These are phyloP conservation scores for Gallinago paraguaiae DNA, from an alignment of 2,113 vertebrate genomes.

Conservation along the genomic window DNA sequence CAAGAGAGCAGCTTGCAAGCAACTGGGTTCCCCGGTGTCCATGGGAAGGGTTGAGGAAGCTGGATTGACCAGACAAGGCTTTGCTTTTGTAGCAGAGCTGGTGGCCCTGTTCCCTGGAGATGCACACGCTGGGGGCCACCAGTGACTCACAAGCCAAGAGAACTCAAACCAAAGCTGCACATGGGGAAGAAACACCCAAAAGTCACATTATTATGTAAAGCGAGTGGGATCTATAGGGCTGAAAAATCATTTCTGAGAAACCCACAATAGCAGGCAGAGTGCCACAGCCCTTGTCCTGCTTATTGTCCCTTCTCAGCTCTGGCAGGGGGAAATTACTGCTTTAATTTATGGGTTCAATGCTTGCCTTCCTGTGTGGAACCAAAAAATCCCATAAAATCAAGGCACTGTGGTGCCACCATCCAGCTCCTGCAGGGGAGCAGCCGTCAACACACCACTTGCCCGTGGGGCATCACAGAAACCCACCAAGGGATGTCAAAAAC, in stretches of 20 bases:
- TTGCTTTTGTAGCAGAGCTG: background rate
- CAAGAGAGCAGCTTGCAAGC: background rate
- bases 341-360: background rate
- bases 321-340: background rate
- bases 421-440: background rate
- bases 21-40: accelerated
- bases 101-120: background rate
- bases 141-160: background rate
- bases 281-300: background rate
- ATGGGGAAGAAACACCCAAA: background rate
- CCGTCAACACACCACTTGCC: background rate
- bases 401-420: accelerated
- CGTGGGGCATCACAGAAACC: background rate
- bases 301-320: background rate
- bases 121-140: background rate
- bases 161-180: background rate
- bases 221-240: accelerated
- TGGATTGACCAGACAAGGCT: background rate
- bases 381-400: background rate
- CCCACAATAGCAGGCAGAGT: background rate
- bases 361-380: background rate
- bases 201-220: background rate
- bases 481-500: background rate
- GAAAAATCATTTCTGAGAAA: background rate
- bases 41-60: background rate